Evolutionary conservation across 2,888 invertebrate species (phyloP), one percentile per base, ranked within the genome.

Genomic region (Amitus sp.): DNA sequence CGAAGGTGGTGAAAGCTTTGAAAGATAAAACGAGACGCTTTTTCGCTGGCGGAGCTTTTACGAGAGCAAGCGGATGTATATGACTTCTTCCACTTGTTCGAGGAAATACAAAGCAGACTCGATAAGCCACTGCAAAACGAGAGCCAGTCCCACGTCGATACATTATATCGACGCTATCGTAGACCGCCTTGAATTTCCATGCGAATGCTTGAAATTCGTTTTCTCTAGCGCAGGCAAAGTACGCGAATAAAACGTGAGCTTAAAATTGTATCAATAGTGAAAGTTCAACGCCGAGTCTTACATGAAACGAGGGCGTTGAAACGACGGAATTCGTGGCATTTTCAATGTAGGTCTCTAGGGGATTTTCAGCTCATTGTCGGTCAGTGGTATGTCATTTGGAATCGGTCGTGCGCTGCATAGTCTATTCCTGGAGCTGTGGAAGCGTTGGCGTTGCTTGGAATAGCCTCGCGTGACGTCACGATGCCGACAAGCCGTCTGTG

Each of bases 381-480:
- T 54, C 19, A 43, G 51, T 47, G 62, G 59, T 59, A 55, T 54
- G 54, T 60, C 57, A 64, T 64, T 64, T 60, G 20, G 57, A 56
- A 62, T 46, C 63, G 56, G 50, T 64, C 51, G 47, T 66, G 65
- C 65, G 67, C 57, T 66, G 63, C 51, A 46, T 54, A 45, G 50
- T 50, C 66, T 76, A 77, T 74, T 74, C 71, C 70, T 73, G 73
- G 67, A 42, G 50, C 51, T 33, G 58, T 68, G 64, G 66, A 71
- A 67, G 69, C 74, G 69, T 70, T 66, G 70, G 67, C 67, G 70
- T 68, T 59, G 68, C 70, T 69, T 46, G 66, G 67, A 75, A 74
- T 75, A 76, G 74, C 68, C 54, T 73, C 65, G 69, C 69, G 67
- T 75, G 75, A 75, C 76, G 76, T 75, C 75, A 76, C 67, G 12